Evolutionary conservation across 92 coral and sea anemone species (phyloP).

Genomic region (Zoanthus solanderi): DNA sequence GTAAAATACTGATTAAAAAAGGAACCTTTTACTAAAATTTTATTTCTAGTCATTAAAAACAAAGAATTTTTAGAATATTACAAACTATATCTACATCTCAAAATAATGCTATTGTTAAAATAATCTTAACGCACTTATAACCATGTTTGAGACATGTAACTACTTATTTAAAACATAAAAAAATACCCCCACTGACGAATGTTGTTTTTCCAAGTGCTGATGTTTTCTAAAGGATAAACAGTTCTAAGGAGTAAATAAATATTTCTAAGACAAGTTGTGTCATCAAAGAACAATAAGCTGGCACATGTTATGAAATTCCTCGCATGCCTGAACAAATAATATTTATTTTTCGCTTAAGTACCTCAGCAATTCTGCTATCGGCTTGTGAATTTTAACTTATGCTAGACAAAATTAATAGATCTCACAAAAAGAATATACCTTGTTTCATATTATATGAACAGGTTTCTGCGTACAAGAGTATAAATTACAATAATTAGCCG

Average conservation of each 20-base stretch:
- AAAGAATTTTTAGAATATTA: neutral
- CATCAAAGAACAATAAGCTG: constrained; percentile 2
- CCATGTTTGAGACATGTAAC: neutral
- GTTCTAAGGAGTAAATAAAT: neutral
- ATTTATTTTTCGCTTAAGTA: constrained; percentile 19
- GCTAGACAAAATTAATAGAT: neutral
- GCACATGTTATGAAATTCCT: constrained; percentile 24
- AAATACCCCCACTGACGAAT: constrained; percentile 1
- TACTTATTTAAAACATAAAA: neutral
- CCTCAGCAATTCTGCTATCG: neutral
- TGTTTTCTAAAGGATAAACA: neutral
- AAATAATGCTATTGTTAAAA: neutral
- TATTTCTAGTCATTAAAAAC: neutral
- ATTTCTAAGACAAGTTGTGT: neutral
- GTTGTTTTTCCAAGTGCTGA: neutral
- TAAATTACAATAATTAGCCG: neutral
- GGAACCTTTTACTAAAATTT: no score
- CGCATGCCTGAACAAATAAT: constrained; percentile 8
- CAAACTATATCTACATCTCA: neutral
- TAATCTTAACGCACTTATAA: neutral
- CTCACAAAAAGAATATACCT: neutral
- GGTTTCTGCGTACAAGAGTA: no score
- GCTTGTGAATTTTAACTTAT: neutral
- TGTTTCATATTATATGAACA: no score
- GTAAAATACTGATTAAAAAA: no score